phyloP scores from a whole-genome alignment of 2,113 vertebrate species.

The Chrysemys picta region DNA sequence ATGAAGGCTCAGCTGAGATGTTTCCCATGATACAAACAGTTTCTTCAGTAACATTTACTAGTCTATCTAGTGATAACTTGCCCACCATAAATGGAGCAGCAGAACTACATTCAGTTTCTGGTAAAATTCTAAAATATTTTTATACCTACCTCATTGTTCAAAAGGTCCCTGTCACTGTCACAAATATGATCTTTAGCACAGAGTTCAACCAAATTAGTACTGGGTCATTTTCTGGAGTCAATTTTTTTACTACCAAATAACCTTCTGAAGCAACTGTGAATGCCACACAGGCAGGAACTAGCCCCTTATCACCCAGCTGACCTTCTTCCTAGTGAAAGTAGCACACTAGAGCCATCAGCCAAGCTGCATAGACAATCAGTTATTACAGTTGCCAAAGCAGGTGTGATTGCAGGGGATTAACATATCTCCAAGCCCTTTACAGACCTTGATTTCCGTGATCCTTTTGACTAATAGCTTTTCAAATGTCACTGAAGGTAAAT shows the following conservation, averaged over 20 bases:
- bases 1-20: constrained; percentile 85
- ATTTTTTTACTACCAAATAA: constrained; percentile 68
- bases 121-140: constrained; percentile 66
- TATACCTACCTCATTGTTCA: constrained; percentile 38
- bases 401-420: constrained; percentile 88
- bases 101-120: constrained; percentile 58
- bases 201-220: constrained; percentile 76
- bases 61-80: constrained; percentile 52
- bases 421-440: constrained; percentile 81
- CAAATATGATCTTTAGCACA: constrained; percentile 68
- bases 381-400: constrained; percentile 91
- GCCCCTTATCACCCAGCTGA: constrained; percentile 83
- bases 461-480: constrained; percentile 86
- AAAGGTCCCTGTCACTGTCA: constrained; percentile 29
- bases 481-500: constrained; percentile 86
- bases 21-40: constrained; percentile 76
- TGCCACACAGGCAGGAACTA: constrained; percentile 83
- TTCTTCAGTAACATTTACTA: constrained; percentile 80
- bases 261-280: constrained; percentile 79
- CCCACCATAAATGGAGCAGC: constrained; percentile 41
- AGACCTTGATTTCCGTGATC: constrained; percentile 76
- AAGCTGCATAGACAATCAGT: constrained; percentile 90
- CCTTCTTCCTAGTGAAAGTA: constrained; percentile 80
- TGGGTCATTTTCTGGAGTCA: constrained; percentile 74
- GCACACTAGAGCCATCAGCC: constrained; percentile 76